Percentiles rank a stretch among this genome's conserved stretches.
These are phyloP conservation scores for Scaptomyza hsui DNA, from an alignment of 1,140 invertebrate genomes.

Conservation along the genomic window DNA sequence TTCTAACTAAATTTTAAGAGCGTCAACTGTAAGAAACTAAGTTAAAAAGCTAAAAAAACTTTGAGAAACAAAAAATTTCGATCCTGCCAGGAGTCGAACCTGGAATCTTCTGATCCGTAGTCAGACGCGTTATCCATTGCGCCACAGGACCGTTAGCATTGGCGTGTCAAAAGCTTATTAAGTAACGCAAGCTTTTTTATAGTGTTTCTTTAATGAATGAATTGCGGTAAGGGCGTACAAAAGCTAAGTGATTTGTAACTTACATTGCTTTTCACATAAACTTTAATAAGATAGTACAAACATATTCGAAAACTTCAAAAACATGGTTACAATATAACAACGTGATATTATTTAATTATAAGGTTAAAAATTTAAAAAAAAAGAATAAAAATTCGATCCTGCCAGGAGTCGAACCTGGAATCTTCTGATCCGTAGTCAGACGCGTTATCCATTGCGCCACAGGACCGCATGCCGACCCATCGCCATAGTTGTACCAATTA, in stretches of 20 bases:
- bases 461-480: slow-evolving; percentile 82
- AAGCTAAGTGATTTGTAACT: neutral
- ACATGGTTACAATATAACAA: no score
- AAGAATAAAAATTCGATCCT: slow-evolving; percentile 84
- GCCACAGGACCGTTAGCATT: slow-evolving; percentile 86
- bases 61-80: slow-evolving; percentile 61
- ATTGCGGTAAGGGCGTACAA: neutral
- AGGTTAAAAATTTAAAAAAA: neutral
- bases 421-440: slow-evolving; percentile 90
- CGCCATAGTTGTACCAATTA: neutral
- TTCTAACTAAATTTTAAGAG: neutral
- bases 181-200: neutral
- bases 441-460: slow-evolving; percentile 90
- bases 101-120: slow-evolving; percentile 90
- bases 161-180: neutral
- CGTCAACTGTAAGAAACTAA: neutral
- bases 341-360: no score
- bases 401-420: slow-evolving; percentile 90
- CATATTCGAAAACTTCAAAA: no score
- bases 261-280: no score
- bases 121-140: slow-evolving; percentile 89
- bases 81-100: slow-evolving; percentile 90
- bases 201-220: neutral
- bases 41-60: slow-evolving; percentile 67
- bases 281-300: no score